Conservation (phyloP, 2,113 vertebrate genomes). For the Uropsilus gracilis region DNA sequence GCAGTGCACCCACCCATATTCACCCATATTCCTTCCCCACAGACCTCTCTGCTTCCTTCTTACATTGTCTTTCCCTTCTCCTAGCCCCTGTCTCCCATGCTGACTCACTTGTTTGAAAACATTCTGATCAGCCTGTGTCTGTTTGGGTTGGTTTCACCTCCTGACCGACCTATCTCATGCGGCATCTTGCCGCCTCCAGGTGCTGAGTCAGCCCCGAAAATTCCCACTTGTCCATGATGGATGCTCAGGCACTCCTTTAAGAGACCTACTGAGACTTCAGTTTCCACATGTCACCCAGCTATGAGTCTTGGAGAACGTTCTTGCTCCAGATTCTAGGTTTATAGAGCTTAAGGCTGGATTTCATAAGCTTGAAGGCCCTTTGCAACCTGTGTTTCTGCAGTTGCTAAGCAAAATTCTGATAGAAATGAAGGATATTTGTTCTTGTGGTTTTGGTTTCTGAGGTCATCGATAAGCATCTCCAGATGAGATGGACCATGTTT, state of each 20-base stretch:
- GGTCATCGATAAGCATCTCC: not conserved
- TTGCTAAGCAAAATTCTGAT: not conserved
- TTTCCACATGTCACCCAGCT: not conserved
- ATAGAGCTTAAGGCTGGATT: not conserved
- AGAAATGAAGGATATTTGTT: not conserved
- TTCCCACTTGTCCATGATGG: not conserved
- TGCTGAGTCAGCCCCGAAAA: not conserved
- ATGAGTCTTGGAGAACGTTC: not conserved
- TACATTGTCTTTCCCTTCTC: too few species aligned
- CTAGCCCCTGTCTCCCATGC: too few species aligned
- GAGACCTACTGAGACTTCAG: not conserved
- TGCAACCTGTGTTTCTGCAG: not conserved
- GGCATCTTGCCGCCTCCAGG: accelerated
- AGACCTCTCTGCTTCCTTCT: too few species aligned
- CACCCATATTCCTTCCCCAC: too few species aligned
- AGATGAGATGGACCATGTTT: not conserved
- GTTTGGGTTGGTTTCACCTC: not conserved
- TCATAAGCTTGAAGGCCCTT: not conserved
- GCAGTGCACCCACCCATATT: too few species aligned
- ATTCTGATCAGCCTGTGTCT: not conserved
- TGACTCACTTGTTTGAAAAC: not conserved
- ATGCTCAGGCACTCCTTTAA: not conserved
- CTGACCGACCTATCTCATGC: not conserved
- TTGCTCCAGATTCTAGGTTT: not conserved
- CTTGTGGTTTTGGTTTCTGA: not conserved